A percentile compares a stretch with the other conserved stretches of the same genome.
Evolutionary conservation across 2,888 invertebrate genomes (phyloP).

Genomic region (Baronia brevicornis): DNA sequence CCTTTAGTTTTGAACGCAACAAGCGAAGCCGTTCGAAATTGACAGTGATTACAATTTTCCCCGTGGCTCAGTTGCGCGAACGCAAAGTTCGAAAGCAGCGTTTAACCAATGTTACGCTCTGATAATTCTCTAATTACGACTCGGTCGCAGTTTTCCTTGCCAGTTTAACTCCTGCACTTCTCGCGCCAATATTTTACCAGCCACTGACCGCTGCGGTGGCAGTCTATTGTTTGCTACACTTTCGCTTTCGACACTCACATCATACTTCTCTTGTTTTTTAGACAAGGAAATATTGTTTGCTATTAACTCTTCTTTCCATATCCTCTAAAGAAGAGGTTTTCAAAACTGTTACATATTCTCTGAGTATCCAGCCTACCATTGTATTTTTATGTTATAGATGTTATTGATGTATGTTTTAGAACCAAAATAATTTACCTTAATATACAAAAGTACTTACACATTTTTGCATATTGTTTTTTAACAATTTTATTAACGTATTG

Average conservation of each 20-base stretch:
- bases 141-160: slow-evolving; percentile 63
- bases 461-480: no score
- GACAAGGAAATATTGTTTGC: slow-evolving; percentile 31
- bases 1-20: slow-evolving; percentile 46
- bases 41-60: slow-evolving; percentile 75
- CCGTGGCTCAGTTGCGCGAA: slow-evolving; percentile 64
- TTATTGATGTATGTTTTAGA: no score
- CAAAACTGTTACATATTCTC: no score
- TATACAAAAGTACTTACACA: no score
- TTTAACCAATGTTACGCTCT: slow-evolving; percentile 75
- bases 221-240: slow-evolving; percentile 59
- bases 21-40: slow-evolving; percentile 65
- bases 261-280: slow-evolving; percentile 28
- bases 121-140: slow-evolving; percentile 72
- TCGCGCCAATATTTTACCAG: slow-evolving; percentile 60
- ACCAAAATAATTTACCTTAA: no score
- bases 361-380: no score
- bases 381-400: no score
- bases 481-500: no score
- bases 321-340: no score
- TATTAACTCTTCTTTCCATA: slow-evolving; percentile 25
- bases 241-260: slow-evolving; percentile 48
- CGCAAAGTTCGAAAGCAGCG: slow-evolving; percentile 73
- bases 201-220: slow-evolving; percentile 32
- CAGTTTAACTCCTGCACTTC: slow-evolving; percentile 67